These are phyloP conservation scores for Parazoanthus darwini DNA, from an alignment of 92 coral and sea anemone species.

Conservation along the genomic window DNA sequence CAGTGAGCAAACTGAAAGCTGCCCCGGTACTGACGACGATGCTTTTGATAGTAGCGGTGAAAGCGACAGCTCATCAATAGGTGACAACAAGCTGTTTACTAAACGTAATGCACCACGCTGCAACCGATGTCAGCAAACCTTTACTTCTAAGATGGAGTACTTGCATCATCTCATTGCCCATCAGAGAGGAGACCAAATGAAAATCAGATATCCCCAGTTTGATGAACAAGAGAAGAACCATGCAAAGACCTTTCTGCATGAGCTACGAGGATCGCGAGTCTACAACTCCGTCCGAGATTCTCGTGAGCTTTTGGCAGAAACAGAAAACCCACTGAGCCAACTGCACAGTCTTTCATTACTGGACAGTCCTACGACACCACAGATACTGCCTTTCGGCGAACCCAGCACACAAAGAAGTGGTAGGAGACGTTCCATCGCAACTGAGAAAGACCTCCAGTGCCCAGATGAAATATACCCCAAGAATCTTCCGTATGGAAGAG, in stretches of 20 bases:
- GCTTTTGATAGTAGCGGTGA: slow-evolving; percentile 44
- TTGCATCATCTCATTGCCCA: slow-evolving; percentile 86
- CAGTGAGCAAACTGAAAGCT: slow-evolving; percentile 37
- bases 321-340: slow-evolving; percentile 24
- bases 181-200: slow-evolving; percentile 68
- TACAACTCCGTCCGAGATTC: slow-evolving; percentile 9
- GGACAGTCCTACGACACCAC: slow-evolving; percentile 4
- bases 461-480: slow-evolving; percentile 23
- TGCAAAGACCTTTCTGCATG: slow-evolving; percentile 4
- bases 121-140: slow-evolving; percentile 82
- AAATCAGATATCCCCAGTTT: slow-evolving; percentile 10
- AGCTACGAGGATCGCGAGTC: slow-evolving; percentile 16
- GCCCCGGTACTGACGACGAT: slow-evolving; percentile 38
- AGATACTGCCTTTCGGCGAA: not conserved
- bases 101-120: slow-evolving; percentile 74
- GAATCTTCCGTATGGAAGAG: slow-evolving; percentile 44
- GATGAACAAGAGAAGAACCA: slow-evolving; percentile 22
- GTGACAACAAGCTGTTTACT: slow-evolving; percentile 34
- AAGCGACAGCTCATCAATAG: slow-evolving; percentile 32
- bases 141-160: slow-evolving; percentile 85
- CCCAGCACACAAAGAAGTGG: not conserved
- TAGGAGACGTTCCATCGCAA: not conserved
- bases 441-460: not conserved
- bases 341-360: slow-evolving; percentile 1
- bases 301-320: slow-evolving; percentile 2